Conservation (phyloP, 2,888 invertebrate species). For the Erebia aethiops region DNA sequence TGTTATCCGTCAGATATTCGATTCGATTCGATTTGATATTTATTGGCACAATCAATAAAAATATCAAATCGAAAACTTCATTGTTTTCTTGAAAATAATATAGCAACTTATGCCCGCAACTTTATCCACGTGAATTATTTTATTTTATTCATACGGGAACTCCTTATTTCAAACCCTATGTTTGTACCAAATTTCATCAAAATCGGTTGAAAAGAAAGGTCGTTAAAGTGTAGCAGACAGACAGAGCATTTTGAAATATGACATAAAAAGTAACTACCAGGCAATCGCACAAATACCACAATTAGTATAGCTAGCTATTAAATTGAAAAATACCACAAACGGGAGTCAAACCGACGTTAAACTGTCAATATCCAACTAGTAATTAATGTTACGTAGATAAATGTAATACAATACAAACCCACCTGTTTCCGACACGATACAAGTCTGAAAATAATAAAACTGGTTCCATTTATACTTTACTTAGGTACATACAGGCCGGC, state of each 20-base stretch:
- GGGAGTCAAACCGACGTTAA: neutral
- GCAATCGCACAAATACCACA: neutral
- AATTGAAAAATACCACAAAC: conserved; percentile 21
- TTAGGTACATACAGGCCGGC: neutral
- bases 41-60: no score
- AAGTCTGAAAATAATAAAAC: conserved; percentile 12
- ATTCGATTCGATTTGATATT: no score
- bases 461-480: conserved; percentile 12
- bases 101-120: no score
- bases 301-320: conserved; percentile 1
- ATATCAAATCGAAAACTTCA: no score
- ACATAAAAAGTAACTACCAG: neutral
- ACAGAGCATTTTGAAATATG: neutral
- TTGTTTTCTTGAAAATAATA: no score
- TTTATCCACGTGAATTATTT: no score
- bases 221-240: no score
- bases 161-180: no score
- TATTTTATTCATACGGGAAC: no score
- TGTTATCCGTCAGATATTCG: no score
- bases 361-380: conserved; percentile 28
- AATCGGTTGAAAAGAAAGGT: no score
- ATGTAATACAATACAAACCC: conserved; percentile 23
- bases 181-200: no score
- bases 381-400: conserved; percentile 27
- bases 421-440: conserved; percentile 35